A percentile compares a stretch with the other conserved stretches of the same genome.
phyloP scores from a whole-genome alignment of 1,140 invertebrate species.

The Acromyrmex echinatior region DNA sequence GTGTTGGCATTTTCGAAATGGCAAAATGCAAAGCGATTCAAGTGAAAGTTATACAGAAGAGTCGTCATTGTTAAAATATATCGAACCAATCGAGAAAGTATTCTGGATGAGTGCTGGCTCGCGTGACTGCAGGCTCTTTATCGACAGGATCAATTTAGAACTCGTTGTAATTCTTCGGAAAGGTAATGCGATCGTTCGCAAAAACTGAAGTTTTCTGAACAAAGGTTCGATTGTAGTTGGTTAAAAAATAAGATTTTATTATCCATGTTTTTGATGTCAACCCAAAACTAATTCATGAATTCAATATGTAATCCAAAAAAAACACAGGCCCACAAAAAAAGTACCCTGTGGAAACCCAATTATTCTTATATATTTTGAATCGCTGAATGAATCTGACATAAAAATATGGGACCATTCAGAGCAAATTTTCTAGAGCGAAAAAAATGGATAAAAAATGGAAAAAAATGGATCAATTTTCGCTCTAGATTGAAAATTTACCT shows the following conservation, averaged over 20 bases:
- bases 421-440: too few species aligned
- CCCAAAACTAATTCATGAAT: neutral
- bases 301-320: neutral
- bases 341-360: too few species aligned
- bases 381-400: too few species aligned
- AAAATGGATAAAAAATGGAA: too few species aligned
- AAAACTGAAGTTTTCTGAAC: slow-evolving; percentile 17
- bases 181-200: slow-evolving; percentile 33
- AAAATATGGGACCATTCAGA: too few species aligned
- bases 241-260: slow-evolving; percentile 6
- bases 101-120: slow-evolving; percentile 24
- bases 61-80: slow-evolving; percentile 47
- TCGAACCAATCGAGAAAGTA: slow-evolving; percentile 47
- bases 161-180: slow-evolving; percentile 26
- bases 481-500: too few species aligned
- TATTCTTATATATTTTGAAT: too few species aligned
- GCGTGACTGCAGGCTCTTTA: slow-evolving; percentile 40
- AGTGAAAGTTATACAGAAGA: slow-evolving; percentile 47
- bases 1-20: neutral
- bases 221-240: neutral
- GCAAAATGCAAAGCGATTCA: slow-evolving; percentile 19
- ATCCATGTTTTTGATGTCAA: neutral
- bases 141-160: slow-evolving; percentile 53
- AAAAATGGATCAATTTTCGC: too few species aligned
- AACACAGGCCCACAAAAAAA: too few species aligned